Percentiles rank a stretch among this genome's conserved stretches.
phyloP scores from a whole-genome alignment of 2,113 vertebrate species.

The Xiphias gladius region DNA sequence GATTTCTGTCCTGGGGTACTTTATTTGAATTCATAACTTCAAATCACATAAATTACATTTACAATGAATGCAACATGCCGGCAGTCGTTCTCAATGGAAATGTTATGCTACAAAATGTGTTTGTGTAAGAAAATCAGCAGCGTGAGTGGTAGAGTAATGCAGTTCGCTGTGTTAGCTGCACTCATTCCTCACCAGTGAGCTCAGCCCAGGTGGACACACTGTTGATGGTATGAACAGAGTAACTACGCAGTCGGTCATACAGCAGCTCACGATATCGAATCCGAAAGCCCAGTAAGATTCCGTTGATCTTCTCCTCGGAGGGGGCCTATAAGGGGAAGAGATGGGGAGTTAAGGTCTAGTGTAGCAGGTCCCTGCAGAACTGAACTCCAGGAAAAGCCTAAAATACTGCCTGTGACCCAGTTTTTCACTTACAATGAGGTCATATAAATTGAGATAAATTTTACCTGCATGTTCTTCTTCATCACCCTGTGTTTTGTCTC shows the following conservation, averaged over 20 bases:
- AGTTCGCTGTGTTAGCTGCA: not conserved
- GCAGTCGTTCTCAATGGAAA: not conserved
- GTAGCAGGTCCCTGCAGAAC: not conserved
- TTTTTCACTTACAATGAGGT: conserved; percentile 5
- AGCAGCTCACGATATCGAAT: conserved; percentile 93
- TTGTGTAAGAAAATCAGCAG: not conserved
- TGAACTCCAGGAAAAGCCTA: not conserved
- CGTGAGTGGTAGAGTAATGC: not conserved
- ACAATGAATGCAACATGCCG: not conserved
- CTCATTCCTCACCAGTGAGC: conserved; percentile 89
- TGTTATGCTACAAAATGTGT: not conserved
- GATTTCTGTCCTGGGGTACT: not conserved
- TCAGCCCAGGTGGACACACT: conserved; percentile 88
- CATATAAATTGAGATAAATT: not conserved
- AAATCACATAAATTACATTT: not conserved
- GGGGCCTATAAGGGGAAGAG: conserved; percentile 85
- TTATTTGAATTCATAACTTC: conserved; percentile 3
- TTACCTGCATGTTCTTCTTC: not conserved
- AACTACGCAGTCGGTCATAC: conserved; percentile 88
- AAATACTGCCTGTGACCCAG: not conserved
- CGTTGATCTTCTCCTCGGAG: conserved; percentile 93
- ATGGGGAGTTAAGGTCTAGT: not conserved
- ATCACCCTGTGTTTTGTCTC: conserved; percentile 18
- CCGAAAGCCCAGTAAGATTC: conserved; percentile 94
- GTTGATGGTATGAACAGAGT: conserved; percentile 82